Evolutionary conservation across 2,113 vertebrate species (phyloP).

Genomic region (Phocoena phocoena): DNA sequence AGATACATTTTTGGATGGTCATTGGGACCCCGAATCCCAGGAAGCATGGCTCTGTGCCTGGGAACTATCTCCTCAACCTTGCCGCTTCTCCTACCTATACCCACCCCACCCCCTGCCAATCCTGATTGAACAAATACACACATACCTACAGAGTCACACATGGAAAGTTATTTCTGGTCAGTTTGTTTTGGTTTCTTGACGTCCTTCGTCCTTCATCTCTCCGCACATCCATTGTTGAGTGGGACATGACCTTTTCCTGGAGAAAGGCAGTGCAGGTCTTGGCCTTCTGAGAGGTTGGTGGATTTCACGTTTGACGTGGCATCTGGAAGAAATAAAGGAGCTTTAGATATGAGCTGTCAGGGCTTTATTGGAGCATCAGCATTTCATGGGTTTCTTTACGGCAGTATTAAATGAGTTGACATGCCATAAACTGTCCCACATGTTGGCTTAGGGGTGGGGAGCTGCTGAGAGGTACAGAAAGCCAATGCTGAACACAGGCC

Average conservation of each 20-base stretch:
- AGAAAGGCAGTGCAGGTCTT: neutral
- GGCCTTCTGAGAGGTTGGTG: slow-evolving; percentile 58
- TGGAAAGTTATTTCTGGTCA: neutral
- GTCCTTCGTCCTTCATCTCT: neutral
- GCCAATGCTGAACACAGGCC: neutral
- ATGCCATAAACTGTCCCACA: slow-evolving; percentile 70
- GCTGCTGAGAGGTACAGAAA: neutral
- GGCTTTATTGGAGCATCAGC: slow-evolving; percentile 74
- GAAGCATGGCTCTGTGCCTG: neutral
- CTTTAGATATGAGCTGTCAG: slow-evolving; percentile 77
- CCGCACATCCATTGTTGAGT: neutral
- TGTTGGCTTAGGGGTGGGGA: slow-evolving; percentile 10
- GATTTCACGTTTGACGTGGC: slow-evolving; percentile 79
- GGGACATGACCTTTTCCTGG: neutral
- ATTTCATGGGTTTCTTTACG: slow-evolving; percentile 77
- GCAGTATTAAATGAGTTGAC: slow-evolving; percentile 74
- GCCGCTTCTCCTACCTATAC: neutral
- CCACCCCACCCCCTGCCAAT: neutral
- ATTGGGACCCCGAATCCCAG: neutral
- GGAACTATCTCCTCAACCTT: neutral
- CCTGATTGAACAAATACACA: neutral
- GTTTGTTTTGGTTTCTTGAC: neutral
- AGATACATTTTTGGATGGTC: neutral
- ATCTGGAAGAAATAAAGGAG: slow-evolving; percentile 77
- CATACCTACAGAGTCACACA: neutral